A percentile compares a stretch with the other conserved stretches of the same genome.
These are phyloP conservation scores for Ochlodes sylvanus DNA, from an alignment of 2,888 invertebrate species.

Conservation along the genomic window DNA sequence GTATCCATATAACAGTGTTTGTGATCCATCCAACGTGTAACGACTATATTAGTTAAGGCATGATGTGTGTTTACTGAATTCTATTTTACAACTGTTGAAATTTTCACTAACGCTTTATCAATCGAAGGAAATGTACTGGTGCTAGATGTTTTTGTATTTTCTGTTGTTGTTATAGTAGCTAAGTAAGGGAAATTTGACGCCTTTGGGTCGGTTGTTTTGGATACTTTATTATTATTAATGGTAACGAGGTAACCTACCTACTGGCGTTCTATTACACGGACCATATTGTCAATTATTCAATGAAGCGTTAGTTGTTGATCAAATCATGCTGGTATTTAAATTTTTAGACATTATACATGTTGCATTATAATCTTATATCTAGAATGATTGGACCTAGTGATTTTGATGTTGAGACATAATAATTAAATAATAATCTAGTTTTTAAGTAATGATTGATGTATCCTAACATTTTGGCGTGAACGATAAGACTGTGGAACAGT, in stretches of 20 bases:
- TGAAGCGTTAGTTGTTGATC: conserved; percentile 62
- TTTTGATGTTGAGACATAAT: conserved; percentile 67
- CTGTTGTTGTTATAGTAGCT: conserved; percentile 18
- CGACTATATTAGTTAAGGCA: conserved; percentile 76
- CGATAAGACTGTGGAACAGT: conserved; percentile 59
- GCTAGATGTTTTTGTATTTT: conserved; percentile 47
- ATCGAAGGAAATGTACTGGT: conserved; percentile 45
- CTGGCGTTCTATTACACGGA: conserved; percentile 10
- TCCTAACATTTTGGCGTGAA: conserved; percentile 69
- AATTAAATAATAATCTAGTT: conserved; percentile 75
- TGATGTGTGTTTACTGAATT: conserved; percentile 75
- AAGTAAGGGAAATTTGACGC: not conserved
- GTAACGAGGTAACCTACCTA: not conserved
- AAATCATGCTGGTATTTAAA: conserved; percentile 67
- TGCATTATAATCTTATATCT: conserved; percentile 49
- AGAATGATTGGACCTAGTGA: conserved; percentile 66
- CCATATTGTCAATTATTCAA: conserved; percentile 42
- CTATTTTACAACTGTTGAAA: conserved; percentile 46
- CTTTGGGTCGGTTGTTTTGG: not conserved
- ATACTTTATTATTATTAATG: not conserved
- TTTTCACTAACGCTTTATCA: conserved; percentile 64
- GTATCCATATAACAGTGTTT: conserved; percentile 78
- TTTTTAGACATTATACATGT: conserved; percentile 49
- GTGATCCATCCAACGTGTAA: conserved; percentile 80
- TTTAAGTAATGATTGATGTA: conserved; percentile 70